phyloP scores from a whole-genome alignment of 2,888 invertebrate genomes.

The Lithophane semibrunnea region DNA sequence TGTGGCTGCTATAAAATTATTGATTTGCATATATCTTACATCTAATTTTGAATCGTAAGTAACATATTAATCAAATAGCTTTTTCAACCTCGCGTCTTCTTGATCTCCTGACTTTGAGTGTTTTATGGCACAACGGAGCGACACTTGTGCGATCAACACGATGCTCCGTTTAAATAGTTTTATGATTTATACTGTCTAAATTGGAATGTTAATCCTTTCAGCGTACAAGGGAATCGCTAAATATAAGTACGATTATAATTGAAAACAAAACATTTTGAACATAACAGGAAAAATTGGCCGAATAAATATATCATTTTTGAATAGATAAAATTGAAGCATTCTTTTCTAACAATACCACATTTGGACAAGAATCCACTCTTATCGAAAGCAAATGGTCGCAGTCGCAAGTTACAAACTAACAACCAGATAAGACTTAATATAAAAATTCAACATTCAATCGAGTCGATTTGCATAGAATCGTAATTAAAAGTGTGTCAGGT shows the following conservation, averaged over 20 bases:
- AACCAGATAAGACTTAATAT: constrained; percentile 31
- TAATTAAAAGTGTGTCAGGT: constrained; percentile 80
- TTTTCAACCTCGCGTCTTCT: constrained; percentile 78
- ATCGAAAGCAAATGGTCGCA: constrained; percentile 36
- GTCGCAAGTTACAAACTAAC: constrained; percentile 35
- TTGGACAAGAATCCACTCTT: neutral
- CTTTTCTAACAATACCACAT: neutral
- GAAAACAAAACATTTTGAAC: neutral
- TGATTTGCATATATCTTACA: constrained; percentile 85
- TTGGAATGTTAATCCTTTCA: constrained; percentile 51
- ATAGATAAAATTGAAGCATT: neutral
- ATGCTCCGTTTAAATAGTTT: constrained; percentile 43
- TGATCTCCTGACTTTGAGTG: constrained; percentile 71
- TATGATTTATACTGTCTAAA: constrained; percentile 52
- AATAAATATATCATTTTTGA: neutral
- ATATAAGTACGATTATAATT: neutral
- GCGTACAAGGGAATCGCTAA: constrained; percentile 14
- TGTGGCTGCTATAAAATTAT: constrained; percentile 82
- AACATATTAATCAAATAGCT: constrained; percentile 84
- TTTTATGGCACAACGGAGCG: constrained; percentile 58
- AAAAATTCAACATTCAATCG: constrained; percentile 70
- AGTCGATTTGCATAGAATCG: constrained; percentile 80
- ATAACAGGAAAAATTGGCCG: neutral
- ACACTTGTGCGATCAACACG: constrained; percentile 53
- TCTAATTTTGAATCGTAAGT: constrained; percentile 81